These are phyloP conservation scores for Menura novaehollandiae DNA, from an alignment of 2,113 vertebrate species.

Conservation along the genomic window DNA sequence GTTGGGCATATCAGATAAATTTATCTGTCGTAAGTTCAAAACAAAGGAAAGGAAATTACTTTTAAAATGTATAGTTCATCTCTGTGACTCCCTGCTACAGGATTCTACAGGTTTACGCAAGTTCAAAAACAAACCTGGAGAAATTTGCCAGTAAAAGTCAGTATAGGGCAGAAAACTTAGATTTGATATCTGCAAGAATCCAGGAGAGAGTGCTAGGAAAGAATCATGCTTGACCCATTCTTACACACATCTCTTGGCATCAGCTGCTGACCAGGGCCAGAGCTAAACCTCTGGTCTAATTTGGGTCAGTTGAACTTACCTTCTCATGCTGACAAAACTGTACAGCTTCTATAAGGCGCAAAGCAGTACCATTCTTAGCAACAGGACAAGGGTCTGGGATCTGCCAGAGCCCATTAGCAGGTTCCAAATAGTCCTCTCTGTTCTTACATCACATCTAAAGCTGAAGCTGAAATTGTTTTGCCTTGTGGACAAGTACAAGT, in stretches of 20 bases:
- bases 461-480: not conserved
- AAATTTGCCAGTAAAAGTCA: not conserved
- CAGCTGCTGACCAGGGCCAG: not conserved
- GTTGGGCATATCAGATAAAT: not conserved
- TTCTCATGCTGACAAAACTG: not conserved
- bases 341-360: not conserved
- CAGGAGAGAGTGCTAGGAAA: not conserved
- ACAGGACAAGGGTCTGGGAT: accelerated
- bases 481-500: not conserved
- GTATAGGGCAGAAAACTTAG: not conserved
- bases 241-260: not conserved
- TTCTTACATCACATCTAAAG: not conserved
- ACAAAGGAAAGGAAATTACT: not conserved
- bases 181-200: not conserved
- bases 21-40: not conserved
- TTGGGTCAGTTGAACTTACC: not conserved
- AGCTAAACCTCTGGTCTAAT: not conserved
- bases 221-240: not conserved
- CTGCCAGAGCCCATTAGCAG: not conserved
- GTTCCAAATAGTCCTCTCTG: not conserved
- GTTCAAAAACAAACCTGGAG: not conserved
- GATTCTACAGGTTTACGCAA: not conserved
- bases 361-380: not conserved
- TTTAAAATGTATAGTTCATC: not conserved
- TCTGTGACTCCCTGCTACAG: not conserved